phyloP scores from a whole-genome alignment of 2,797 vertebrate species.

The Acropternis orthonyx region DNA sequence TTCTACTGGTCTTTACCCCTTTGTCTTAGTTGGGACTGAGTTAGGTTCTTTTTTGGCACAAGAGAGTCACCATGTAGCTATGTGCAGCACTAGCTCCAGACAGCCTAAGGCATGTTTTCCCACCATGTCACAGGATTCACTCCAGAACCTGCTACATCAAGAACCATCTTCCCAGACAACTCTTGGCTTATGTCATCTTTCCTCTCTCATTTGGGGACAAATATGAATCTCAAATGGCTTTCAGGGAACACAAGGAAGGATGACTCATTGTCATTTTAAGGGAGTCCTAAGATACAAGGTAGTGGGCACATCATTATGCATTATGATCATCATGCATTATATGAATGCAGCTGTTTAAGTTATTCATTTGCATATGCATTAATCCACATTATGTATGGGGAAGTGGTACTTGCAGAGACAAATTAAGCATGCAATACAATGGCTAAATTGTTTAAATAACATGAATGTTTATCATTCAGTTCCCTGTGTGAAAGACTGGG shows the following conservation, averaged over 20 bases:
- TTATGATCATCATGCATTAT: background rate
- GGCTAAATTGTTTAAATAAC: conserved; percentile 57
- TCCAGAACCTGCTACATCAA: background rate
- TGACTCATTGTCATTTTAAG: background rate
- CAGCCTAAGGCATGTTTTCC: background rate
- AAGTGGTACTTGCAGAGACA: background rate
- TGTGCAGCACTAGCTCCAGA: background rate
- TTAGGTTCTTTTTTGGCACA: background rate
- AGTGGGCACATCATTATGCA: background rate
- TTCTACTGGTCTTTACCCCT: background rate
- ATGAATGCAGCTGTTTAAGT: background rate
- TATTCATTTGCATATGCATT: conserved; percentile 19
- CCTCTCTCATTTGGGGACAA: background rate
- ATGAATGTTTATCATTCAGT: conserved; percentile 31
- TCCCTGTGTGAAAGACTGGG: conserved; percentile 27
- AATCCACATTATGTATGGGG: conserved; percentile 11
- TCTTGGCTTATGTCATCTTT: background rate
- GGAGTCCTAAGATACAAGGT: background rate
- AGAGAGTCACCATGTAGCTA: background rate
- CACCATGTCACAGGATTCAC: rapidly evolving
- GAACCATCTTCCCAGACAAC: background rate
- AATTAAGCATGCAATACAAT: conserved; percentile 36
- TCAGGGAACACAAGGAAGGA: background rate
- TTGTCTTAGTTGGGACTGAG: background rate
- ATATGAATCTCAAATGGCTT: background rate